A percentile compares a stretch with the other conserved stretches of the same genome.
Evolutionary conservation across 1,140 invertebrate genomes (phyloP).

Genomic region (Drosophila pruinosa): DNA sequence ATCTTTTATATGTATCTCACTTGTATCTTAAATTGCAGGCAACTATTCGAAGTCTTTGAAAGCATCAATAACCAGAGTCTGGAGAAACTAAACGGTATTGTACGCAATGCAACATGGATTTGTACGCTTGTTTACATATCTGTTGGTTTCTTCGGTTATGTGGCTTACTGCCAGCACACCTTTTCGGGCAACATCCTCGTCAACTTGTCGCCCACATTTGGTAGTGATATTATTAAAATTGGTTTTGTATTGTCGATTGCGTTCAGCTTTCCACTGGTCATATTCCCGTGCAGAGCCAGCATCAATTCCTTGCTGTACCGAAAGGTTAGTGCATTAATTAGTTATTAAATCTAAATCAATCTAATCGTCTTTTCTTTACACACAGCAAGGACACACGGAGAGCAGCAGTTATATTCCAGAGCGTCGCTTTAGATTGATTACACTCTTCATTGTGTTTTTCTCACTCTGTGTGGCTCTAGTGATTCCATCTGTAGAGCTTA

Average conservation of each 20-base stretch:
- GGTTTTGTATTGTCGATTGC: conserved; percentile 97
- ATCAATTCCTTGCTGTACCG: conserved; percentile 95
- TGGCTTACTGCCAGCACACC: conserved; percentile 92
- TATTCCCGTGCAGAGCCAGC: conserved; percentile 97
- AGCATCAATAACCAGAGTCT: conserved; percentile 93
- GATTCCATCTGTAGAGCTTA: conserved; percentile 95
- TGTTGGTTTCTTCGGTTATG: conserved; percentile 97
- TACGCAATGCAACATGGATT: conserved; percentile 94
- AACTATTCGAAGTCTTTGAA: conserved; percentile 98
- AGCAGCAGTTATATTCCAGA: conserved; percentile 88
- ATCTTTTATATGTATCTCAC: neutral
- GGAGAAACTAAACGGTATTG: conserved; percentile 94
- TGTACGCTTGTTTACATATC: conserved; percentile 94
- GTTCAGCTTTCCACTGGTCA: conserved; percentile 97
- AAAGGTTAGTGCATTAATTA: conserved; percentile 85
- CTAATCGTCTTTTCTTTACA: neutral
- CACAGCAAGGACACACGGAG: conserved; percentile 82
- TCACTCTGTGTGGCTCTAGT: conserved; percentile 90
- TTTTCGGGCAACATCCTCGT: conserved; percentile 95
- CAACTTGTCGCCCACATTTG: conserved; percentile 90
- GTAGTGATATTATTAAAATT: conserved; percentile 94
- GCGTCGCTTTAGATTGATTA: conserved; percentile 90
- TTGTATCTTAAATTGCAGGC: conserved; percentile 84
- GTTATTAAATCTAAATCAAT: neutral
- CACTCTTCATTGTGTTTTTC: conserved; percentile 89